These are phyloP conservation scores for Cylloceria caligata DNA, from an alignment of 2,888 invertebrate species.

Conservation along the genomic window DNA sequence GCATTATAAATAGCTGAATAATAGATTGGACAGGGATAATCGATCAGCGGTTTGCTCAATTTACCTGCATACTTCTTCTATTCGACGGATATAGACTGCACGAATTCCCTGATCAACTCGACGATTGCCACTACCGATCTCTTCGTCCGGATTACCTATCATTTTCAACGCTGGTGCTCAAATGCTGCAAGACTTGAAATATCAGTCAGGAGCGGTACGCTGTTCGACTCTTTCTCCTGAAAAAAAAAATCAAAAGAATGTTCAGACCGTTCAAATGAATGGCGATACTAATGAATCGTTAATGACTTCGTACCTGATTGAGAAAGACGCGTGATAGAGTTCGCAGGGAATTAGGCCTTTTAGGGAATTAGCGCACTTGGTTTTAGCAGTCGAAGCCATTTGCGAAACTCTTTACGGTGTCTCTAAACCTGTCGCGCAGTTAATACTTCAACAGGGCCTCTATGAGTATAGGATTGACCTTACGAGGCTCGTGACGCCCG, in stretches of 20 bases:
- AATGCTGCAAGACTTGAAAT: constrained; percentile 90
- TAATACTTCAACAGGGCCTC: constrained; percentile 89
- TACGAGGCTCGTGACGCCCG: constrained; percentile 89
- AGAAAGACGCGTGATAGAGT: constrained; percentile 88
- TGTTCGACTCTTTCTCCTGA: constrained; percentile 85
- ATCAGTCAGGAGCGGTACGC: constrained; percentile 90
- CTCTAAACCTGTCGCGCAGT: constrained; percentile 89
- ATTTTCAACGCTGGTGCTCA: constrained; percentile 87
- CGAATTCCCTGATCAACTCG: constrained; percentile 88
- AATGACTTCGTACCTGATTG: constrained; percentile 83
- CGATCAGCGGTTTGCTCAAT: neutral
- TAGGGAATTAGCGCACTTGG: constrained; percentile 88
- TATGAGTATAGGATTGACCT: constrained; percentile 89
- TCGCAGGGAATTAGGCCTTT: constrained; percentile 88
- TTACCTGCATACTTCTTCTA: constrained; percentile 88
- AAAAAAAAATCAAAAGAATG: constrained; percentile 75
- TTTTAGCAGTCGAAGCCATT: constrained; percentile 89
- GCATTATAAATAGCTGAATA: neutral
- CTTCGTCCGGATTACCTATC: constrained; percentile 83
- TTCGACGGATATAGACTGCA: constrained; percentile 89
- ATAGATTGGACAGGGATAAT: neutral
- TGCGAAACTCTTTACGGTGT: constrained; percentile 90
- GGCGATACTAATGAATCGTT: neutral
- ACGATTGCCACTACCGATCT: constrained; percentile 82
- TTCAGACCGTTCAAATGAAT: neutral